phyloP scores from a whole-genome alignment of 2,113 vertebrate species.

The Urocitellus parryii region DNA sequence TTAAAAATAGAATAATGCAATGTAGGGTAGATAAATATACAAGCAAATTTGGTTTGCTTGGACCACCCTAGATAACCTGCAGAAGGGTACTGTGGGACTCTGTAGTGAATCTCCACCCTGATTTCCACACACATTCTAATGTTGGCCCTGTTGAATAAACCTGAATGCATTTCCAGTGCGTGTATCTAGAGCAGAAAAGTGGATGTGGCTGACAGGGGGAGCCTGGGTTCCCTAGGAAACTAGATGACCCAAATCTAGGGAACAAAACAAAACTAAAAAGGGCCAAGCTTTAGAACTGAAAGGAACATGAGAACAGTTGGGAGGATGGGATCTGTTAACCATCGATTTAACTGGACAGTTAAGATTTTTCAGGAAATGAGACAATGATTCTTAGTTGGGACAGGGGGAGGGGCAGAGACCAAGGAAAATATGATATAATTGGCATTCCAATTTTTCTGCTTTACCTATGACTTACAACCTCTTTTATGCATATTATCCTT shows the following conservation, averaged over 20 bases:
- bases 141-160: neutral
- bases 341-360: neutral
- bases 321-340: neutral
- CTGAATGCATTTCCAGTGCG: neutral
- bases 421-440: neutral
- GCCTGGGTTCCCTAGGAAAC: neutral
- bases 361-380: neutral
- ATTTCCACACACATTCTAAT: neutral
- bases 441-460: neutral
- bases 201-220: neutral
- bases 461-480: neutral
- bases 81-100: neutral
- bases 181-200: neutral
- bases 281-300: conserved; percentile 41
- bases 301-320: neutral
- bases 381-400: conserved; percentile 18
- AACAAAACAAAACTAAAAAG: conserved; percentile 13
- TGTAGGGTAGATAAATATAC: neutral
- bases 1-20: neutral
- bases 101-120: neutral
- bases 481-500: conserved; percentile 10
- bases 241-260: neutral
- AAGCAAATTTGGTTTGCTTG: neutral
- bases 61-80: neutral
- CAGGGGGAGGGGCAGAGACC: neutral